Evolutionary conservation across 2,888 invertebrate genomes (phyloP), one percentile per base, ranked within the genome.

Genomic region (Eupithecia centaureata): DNA sequence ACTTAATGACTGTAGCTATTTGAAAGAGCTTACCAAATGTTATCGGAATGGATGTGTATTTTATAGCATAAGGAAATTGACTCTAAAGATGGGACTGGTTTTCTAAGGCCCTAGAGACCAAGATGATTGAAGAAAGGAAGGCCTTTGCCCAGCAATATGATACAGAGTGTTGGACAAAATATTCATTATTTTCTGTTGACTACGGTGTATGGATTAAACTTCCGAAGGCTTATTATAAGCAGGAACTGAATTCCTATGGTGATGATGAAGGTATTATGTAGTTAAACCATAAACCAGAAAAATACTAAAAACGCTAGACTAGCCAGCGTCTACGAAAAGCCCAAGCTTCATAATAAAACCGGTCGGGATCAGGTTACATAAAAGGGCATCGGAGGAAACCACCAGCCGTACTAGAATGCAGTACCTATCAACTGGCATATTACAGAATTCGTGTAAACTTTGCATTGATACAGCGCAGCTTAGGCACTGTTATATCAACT

Each of bases 401-500:
- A 51, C 51, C 13, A 12, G 51, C 18, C 18, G 42, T 18, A 51
- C 51, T 13, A 51, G 51, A 51, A 25, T 25, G 22, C 25, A 51
- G 25, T 1, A 25, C 51, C 51, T 25, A 25, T n/a, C n/a, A n/a
- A n/a, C 25, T 51, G 25, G 25, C 51, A 25, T 51, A 51, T 51
- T 25, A 51, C 51, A 13, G 51, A 18, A 5, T 22, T 25, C 25
- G 51, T 12, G 25, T 51, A 51, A 51, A 13, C 22, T 25, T 51
- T 51, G 51, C 51, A 4, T 51, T 18, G 51, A 51, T 25, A 25
- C 51, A 22, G 51, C 22, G 22, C 18, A 42, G 42, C 42, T 18
- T 42, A 42, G 15, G 27, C 60, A 68, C 51, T 51, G 61, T 64
- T 64, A 57, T 51, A 63, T 63, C 52, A 51, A 25, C 61, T 65